A percentile compares a stretch with the other conserved stretches of the same genome.
These are phyloP conservation scores for Pseudomyrmex flavicornis DNA, from an alignment of 1,140 invertebrate species.

Conservation along the genomic window DNA sequence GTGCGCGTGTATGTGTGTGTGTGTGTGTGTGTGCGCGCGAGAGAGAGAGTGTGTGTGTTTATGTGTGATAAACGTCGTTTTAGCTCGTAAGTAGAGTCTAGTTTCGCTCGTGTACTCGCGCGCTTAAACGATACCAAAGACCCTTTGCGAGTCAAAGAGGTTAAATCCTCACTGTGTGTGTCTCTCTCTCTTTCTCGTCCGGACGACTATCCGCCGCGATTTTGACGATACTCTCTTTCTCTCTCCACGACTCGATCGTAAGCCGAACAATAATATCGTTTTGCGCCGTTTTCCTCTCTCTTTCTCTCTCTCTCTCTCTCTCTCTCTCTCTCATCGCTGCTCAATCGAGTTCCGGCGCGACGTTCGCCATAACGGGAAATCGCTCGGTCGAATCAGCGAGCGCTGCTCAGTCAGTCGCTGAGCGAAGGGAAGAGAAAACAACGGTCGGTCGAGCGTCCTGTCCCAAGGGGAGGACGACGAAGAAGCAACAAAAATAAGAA, in stretches of 20 bases:
- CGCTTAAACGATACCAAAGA: conserved; percentile 11
- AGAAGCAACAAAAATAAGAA: conserved; percentile 41
- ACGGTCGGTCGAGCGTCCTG: conserved; percentile 36
- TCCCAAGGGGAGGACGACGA: conserved; percentile 43
- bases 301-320: neutral
- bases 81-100: conserved; percentile 50
- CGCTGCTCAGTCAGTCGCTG: neutral
- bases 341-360: conserved; percentile 17
- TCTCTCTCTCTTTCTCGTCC: conserved; percentile 42
- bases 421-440: neutral
- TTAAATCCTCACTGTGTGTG: neutral
- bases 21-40: neutral
- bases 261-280: neutral
- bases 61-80: no score
- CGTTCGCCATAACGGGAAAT: conserved; percentile 8
- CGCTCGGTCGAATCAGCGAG: conserved; percentile 7
- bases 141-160: neutral
- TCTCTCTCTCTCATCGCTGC: conserved; percentile 19
- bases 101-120: conserved; percentile 13
- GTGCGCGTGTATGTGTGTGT: conserved; percentile 32
- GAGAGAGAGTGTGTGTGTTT: neutral
- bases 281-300: neutral
- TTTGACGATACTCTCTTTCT: neutral
- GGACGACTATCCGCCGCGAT: conserved; percentile 49
- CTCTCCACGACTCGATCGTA: neutral